These are phyloP conservation scores for Diachasma alloeum DNA, from an alignment of 1,140 invertebrate species.

Conservation along the genomic window DNA sequence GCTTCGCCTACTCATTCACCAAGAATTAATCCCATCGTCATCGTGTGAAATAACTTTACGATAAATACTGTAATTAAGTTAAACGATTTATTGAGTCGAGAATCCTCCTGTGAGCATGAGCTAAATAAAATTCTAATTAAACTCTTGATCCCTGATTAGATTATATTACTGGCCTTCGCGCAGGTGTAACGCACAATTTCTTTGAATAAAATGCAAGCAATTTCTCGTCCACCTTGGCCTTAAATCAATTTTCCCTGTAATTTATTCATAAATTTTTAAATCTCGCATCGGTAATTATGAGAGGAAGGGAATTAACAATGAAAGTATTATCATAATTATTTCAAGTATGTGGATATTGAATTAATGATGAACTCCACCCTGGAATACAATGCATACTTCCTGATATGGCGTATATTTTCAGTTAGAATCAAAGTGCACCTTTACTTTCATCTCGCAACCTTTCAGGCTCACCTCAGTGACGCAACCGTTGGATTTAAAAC, in stretches of 20 bases:
- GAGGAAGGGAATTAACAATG: not conserved
- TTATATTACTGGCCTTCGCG: not conserved
- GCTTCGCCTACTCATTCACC: conserved; percentile 83
- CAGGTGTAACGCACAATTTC: not conserved
- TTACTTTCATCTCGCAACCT: conserved; percentile 56
- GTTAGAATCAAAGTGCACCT: conserved; percentile 16
- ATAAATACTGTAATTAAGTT: no score
- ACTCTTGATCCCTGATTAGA: not conserved
- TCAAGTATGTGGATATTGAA: not conserved
- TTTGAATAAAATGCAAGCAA: not conserved
- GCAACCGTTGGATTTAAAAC: conserved; percentile 23
- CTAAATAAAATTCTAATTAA: no score
- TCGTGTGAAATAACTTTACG: not conserved
- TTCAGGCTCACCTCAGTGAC: conserved; percentile 39
- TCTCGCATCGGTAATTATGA: not conserved
- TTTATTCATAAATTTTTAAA: not conserved
- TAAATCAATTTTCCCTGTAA: not conserved
- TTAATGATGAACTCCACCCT: not conserved
- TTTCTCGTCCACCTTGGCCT: not conserved
- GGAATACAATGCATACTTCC: not conserved
- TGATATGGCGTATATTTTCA: not conserved
- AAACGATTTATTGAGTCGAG: no score
- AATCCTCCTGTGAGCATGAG: no score
- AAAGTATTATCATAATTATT: not conserved
- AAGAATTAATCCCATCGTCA: conserved; percentile 57